Evolutionary conservation across 2,113 vertebrate species (phyloP).

Genomic region (Pelecanoides urinatrix): DNA sequence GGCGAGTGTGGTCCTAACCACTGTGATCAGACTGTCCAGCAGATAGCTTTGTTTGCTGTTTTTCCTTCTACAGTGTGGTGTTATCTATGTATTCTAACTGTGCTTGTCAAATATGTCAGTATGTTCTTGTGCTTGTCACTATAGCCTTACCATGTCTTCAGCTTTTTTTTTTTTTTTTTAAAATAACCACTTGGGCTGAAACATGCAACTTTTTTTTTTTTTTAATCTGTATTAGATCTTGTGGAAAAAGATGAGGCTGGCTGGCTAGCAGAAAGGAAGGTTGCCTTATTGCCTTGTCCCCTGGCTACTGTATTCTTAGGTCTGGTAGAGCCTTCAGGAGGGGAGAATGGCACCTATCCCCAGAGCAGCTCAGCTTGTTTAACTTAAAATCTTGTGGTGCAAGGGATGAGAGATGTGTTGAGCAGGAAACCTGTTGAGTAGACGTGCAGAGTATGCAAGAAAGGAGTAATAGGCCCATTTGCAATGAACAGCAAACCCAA

Average conservation of each 20-base stretch:
- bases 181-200: background rate
- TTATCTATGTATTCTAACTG: background rate
- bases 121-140: background rate
- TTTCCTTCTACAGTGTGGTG: background rate
- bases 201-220: background rate
- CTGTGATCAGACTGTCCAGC: background rate
- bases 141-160: background rate
- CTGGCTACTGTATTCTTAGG: background rate
- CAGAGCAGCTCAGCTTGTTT: background rate
- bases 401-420: background rate
- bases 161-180: background rate
- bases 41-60: background rate
- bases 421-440: background rate
- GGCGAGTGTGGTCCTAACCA: background rate
- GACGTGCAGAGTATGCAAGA: background rate
- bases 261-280: background rate
- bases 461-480: background rate
- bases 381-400: background rate
- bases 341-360: background rate
- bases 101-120: background rate
- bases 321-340: background rate
- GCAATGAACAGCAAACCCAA: background rate
- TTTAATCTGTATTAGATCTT: background rate
- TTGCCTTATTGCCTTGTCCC: background rate
- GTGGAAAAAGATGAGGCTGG: background rate